Evolutionary conservation across 2,888 invertebrate species (phyloP), one percentile per base, ranked within the genome.

Genomic region (Coleophora deauratella): DNA sequence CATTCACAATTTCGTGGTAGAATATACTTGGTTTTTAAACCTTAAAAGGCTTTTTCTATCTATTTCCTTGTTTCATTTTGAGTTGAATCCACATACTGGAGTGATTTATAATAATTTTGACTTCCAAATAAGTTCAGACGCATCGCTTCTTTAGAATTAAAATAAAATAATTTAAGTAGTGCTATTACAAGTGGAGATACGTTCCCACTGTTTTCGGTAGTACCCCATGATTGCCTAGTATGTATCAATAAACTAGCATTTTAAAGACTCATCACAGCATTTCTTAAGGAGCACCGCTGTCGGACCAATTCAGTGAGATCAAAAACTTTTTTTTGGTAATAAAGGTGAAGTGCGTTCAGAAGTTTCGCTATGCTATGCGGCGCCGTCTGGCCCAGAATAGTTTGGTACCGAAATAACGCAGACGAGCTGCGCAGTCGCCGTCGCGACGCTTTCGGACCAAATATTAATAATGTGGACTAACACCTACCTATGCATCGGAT

Each of bases 351-450:
- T 66, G 66, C 62, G 55, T 63, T 54, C 57, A 57, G 51, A 59
- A 52, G 53, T 59, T 63, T 56, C 50, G 67, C 45, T 49, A 49
- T 47, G 55, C 57, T 59, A 49, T 59, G 54, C 46, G 49, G 55
- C 56, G 57, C 52, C 65, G 72, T 70, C 69, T 66, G 68, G 64
- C 54, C 66, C 44, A 55, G 61, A 69, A 71, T 73, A 72, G 65
- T 9, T 8, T 21, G 21, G 43, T 53, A 51, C 66, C 42, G 55
- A 73, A 74, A 75, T 75, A 76, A 62, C 72, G 62, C 66, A 76
- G 75, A 75, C 73, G 65, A 57, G 64, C 58, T 61, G 53, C 46
- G 13, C 46, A 21, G 57, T 52, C 54, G 56, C 54, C 49, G 56
- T 35, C n/a, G 57, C 51, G 58, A 62, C 64, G 64, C 56, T 62